Percentiles rank a stretch among this genome's conserved stretches.
These are phyloP conservation scores for Cephus sareptanus DNA, from an alignment of 2,888 invertebrate species.

Conservation along the genomic window DNA sequence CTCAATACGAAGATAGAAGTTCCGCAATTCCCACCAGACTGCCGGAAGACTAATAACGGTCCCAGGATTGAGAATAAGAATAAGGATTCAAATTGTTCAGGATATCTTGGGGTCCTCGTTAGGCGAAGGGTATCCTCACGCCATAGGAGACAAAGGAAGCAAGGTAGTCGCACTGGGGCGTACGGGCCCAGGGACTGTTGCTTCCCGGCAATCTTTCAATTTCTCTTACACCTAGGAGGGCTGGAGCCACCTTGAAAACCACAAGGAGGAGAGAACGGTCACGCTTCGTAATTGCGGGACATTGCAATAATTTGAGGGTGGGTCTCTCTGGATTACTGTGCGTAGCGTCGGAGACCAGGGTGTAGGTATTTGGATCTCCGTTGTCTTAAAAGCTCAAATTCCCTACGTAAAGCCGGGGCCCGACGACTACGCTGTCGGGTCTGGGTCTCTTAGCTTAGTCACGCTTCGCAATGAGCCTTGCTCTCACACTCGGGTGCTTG, in stretches of 20 bases:
- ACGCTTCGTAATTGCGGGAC: slow-evolving; percentile 57
- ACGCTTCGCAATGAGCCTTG: slow-evolving; percentile 55
- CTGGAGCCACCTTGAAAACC: slow-evolving; percentile 21
- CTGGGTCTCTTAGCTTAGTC: slow-evolving; percentile 47
- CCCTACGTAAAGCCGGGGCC: slow-evolving; percentile 11
- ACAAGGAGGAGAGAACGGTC: slow-evolving; percentile 36
- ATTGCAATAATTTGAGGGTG: slow-evolving; percentile 46
- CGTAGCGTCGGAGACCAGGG: slow-evolving; percentile 12
- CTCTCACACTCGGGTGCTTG: slow-evolving; percentile 17
- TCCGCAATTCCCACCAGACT: not conserved
- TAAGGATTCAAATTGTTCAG: slow-evolving; percentile 18
- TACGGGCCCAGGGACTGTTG: not conserved
- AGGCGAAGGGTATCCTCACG: slow-evolving; percentile 26
- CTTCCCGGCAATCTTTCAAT: slow-evolving; percentile 18
- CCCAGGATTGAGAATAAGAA: slow-evolving; percentile 28
- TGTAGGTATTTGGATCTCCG: not conserved
- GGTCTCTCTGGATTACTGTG: slow-evolving; percentile 17
- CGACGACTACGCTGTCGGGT: slow-evolving; percentile 9
- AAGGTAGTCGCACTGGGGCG: slow-evolving; percentile 4
- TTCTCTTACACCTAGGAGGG: slow-evolving; percentile 10
- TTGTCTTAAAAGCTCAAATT: slow-evolving; percentile 38
- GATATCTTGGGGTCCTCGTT: slow-evolving; percentile 35
- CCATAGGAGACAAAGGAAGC: slow-evolving; percentile 10
- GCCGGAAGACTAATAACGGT: slow-evolving; percentile 56
- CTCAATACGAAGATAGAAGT: not conserved